Conservation (phyloP, 2,797 vertebrate species). For the Triplophysa bombifrons region DNA sequence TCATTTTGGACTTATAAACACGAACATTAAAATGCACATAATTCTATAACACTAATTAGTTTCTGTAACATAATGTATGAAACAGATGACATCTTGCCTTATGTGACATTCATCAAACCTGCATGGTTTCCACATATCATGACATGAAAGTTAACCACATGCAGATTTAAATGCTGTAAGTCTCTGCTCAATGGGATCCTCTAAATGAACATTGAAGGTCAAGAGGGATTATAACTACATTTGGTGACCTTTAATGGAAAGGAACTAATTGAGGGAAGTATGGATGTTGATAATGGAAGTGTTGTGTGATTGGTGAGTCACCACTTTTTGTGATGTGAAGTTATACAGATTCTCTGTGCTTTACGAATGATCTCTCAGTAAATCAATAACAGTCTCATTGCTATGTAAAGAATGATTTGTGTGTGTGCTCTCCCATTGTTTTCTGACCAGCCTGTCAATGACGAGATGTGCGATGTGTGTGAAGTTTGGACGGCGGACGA, state of each 20-base stretch:
- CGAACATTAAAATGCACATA: too few species aligned
- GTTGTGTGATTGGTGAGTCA: neutral
- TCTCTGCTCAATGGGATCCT: neutral
- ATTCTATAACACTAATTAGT: neutral
- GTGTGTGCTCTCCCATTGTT: constrained; percentile 2
- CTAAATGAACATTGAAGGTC: neutral
- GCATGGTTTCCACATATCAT: neutral
- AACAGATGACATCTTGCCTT: neutral
- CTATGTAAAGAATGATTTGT: constrained; percentile 12
- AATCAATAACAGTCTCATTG: constrained; percentile 1
- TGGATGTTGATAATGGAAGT: constrained; percentile 32
- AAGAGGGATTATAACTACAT: constrained; percentile 20
- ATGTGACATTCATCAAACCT: neutral
- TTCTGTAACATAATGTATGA: neutral
- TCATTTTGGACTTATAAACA: neutral
- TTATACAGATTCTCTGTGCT: neutral
- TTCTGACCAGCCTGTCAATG: constrained; percentile 79
- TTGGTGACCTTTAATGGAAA: constrained; percentile 16
- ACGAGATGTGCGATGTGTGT: constrained; percentile 95
- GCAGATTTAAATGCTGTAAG: neutral
- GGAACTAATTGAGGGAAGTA: constrained; percentile 3
- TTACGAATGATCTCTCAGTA: neutral
- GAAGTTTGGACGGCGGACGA: constrained; percentile 97
- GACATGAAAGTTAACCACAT: neutral
- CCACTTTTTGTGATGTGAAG: neutral